Evolutionary conservation across 2,888 invertebrate genomes (phyloP).

Genomic region (Brenthis ino): DNA sequence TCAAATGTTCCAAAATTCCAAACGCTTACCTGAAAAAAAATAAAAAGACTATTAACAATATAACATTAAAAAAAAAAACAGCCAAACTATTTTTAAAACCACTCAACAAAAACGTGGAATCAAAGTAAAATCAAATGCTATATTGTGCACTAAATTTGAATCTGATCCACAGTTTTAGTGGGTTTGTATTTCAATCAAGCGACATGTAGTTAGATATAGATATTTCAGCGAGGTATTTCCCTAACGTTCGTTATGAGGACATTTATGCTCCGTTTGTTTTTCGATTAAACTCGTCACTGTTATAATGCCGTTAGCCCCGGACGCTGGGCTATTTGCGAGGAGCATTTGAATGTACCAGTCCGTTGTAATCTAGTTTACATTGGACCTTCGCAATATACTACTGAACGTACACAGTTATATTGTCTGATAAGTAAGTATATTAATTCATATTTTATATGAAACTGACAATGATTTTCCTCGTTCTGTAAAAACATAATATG

Average conservation of each 20-base stretch:
- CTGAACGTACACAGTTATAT: background rate
- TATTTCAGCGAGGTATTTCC: conserved; percentile 23
- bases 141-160: conserved; percentile 27
- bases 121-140: conserved; percentile 18
- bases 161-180: conserved; percentile 26
- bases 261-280: conserved; percentile 46
- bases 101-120: conserved; percentile 1
- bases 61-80: background rate
- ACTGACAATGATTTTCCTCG: too few species aligned
- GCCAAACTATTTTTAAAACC: background rate
- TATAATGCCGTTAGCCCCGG: conserved; percentile 33
- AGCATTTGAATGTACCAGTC: conserved; percentile 15
- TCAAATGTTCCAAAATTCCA: background rate
- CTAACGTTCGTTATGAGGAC: conserved; percentile 37
- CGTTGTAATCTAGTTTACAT: conserved; percentile 10
- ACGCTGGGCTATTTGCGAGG: conserved; percentile 17
- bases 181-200: conserved; percentile 31
- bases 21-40: conserved; percentile 22
- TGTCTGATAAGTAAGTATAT: background rate
- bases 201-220: conserved; percentile 19
- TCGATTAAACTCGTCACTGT: conserved; percentile 43
- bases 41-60: background rate
- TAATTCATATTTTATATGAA: too few species aligned
- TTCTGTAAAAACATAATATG: too few species aligned
- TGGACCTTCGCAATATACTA: conserved; percentile 8